phyloP scores from a whole-genome alignment of 1,140 invertebrate species.

The Psix sp. region DNA sequence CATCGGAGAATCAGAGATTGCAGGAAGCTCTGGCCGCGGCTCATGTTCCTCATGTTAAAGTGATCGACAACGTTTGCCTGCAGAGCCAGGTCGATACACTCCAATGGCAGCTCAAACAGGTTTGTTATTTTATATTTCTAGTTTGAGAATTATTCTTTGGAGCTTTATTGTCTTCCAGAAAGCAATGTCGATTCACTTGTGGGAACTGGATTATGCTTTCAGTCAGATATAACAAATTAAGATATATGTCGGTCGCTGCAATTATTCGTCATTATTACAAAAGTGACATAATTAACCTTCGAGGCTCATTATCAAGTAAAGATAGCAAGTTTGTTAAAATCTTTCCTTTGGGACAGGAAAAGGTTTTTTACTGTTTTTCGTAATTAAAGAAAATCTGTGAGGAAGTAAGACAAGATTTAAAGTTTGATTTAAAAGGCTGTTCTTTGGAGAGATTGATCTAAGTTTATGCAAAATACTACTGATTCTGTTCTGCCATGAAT shows the following conservation, averaged over 20 bases:
- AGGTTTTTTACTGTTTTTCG: too few species aligned
- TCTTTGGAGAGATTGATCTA: too few species aligned
- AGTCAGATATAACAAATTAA: slow-evolving; percentile 20
- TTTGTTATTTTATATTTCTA: slow-evolving; percentile 72
- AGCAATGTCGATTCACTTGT: slow-evolving; percentile 23
- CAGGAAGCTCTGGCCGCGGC: slow-evolving; percentile 65
- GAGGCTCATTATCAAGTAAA: too few species aligned
- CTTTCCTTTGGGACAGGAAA: too few species aligned
- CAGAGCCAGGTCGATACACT: slow-evolving; percentile 87
- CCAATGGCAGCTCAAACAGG: slow-evolving; percentile 89
- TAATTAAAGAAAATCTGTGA: too few species aligned
- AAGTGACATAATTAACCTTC: too few species aligned
- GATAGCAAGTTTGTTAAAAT: too few species aligned
- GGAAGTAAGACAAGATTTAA: too few species aligned
- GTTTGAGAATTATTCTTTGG: slow-evolving; percentile 42
- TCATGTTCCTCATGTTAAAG: slow-evolving; percentile 63
- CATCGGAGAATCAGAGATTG: slow-evolving; percentile 77
- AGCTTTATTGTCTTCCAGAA: slow-evolving; percentile 49
- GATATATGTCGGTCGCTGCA: slow-evolving; percentile 18
- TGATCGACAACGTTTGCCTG: slow-evolving; percentile 82
- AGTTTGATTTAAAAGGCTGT: slow-evolving; percentile 40
- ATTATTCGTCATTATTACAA: slow-evolving; percentile 11
- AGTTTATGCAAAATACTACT: slow-evolving; percentile 14
- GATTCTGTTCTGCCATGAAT: slow-evolving; percentile 23
- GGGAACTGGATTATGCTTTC: slow-evolving; percentile 39